A percentile compares a stretch with the other conserved stretches of the same genome.
Evolutionary conservation across 1,140 invertebrate genomes (phyloP).

Genomic region (Eufriesea mexicana): DNA sequence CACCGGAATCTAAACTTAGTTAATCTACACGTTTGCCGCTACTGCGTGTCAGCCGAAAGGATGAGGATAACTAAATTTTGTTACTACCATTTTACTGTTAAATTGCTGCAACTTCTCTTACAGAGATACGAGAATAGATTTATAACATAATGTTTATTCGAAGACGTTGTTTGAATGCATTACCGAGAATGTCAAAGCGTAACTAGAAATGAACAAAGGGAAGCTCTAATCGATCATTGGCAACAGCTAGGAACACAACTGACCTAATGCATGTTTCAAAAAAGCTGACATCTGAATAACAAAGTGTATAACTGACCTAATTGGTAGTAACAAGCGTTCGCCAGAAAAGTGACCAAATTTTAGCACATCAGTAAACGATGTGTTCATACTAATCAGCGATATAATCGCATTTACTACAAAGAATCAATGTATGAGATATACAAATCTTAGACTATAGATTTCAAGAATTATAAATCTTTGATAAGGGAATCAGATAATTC

Average conservation of each 20-base stretch:
- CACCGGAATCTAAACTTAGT: background rate
- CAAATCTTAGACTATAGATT: no score
- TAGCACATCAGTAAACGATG: background rate
- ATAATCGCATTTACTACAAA: background rate
- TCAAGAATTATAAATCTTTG: background rate
- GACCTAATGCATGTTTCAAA: conserved; percentile 50
- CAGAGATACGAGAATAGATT: background rate
- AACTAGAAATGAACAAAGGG: background rate
- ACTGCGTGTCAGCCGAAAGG: background rate
- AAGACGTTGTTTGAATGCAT: no score
- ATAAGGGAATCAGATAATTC: background rate
- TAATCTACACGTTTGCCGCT: background rate
- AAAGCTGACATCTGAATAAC: conserved; percentile 40
- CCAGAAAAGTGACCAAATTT: conserved; percentile 11
- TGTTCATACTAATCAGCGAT: background rate
- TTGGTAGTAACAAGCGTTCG: conserved; percentile 37
- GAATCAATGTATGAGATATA: background rate
- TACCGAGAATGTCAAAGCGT: background rate
- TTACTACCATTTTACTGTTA: background rate
- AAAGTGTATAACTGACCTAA: conserved; percentile 62
- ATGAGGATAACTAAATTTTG: background rate
- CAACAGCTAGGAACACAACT: conserved; percentile 14
- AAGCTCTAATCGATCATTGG: conserved; percentile 18
- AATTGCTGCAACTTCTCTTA: background rate
- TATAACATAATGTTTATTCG: background rate